Base-by-base conservation (phyloP, 1,140 invertebrate species). In the Sarcophaga bullata region DNA sequence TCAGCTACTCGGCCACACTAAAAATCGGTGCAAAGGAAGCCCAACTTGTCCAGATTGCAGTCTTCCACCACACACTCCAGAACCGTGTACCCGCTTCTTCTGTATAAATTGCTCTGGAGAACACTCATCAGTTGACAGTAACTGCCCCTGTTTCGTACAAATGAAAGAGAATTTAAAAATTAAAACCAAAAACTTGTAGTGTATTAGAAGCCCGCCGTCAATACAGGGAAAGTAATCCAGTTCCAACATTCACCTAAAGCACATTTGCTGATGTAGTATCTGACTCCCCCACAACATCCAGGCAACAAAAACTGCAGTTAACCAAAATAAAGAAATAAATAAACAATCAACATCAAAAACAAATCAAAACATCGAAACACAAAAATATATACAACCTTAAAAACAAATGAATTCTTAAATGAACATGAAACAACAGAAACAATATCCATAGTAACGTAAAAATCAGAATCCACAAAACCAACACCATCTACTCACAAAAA, bases 101-200 rank as follows among this genome's bases (percentile, higher is more conserved):
- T 82, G 68, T 72, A 72, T n/a, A n/a, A n/a, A n/a, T n/a, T n/a
- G n/a, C n/a, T n/a, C n/a, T n/a, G n/a, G n/a, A n/a, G 52, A 58
- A 58, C 52, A 58, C 52, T 58, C 52, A 58, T 58, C 52, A 49
- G 15, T 25, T 52, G 50, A 58, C 48, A 58, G 19, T 19, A 81
- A 81, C 52, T 81, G 80, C 80, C 49, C 80, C 17, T 15, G 50
- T 25, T 81, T 52, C n/a, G 17, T 81, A 11, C 80, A 81, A 58
- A 47, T 10, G 9, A 81, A 54, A 48, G 50, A 81, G 58, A 81
- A 58, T n/a, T 19, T 81, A 10, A 62, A 54, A 81, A 81, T 54
- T 52, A 62, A 81, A 81, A 81, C 80, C 54, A 25, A 25, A 37
- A 15, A 81, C n/a, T 37, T 81, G 50, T 25, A 17, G 15, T 11